Evolutionary conservation across 2,888 invertebrate species (phyloP), one percentile per base, ranked within the genome.

Genomic region (Salpingus planirostris): DNA sequence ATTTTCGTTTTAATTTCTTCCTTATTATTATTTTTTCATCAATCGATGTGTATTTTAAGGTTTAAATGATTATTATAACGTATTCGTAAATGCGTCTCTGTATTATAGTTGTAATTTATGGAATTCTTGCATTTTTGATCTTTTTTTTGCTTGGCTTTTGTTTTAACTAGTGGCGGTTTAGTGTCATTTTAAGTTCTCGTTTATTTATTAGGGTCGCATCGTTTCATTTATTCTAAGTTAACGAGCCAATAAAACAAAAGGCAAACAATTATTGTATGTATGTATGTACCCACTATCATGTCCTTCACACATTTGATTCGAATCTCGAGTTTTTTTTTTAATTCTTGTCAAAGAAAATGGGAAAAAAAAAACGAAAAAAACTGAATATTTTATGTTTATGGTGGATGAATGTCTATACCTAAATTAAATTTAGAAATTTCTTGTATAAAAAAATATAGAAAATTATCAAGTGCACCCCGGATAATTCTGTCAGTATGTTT

Each of bases 101-200:
- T 61, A 61, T 60, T 60, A 61, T 62, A 61, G 53, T 50, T 60
- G 58, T 60, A 55, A 59, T 59, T 60, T 59, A 58, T 57, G 56
- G 59, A 55, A 42, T 50, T 54, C 46, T 50, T 36, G 43, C 46
- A 46, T 47, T 38, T 31, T 36, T 44, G 36, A 44, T 48, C 29
- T 36, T 38, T 42, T 36, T 33, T 40, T 54, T 51, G 50, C 45
- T 57, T 54, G 50, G 44, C 52, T 53, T 49, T 55, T 54, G 48
- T 53, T 54, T 56, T 54, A 46, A n/a, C n/a, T n/a, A n/a, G n/a
- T 44, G 27, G 24, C 32, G 32, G 29, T 38, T 33, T 21, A n/a
- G n/a, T 38, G 26, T 37, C 15, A 26, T 44, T 39, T 36, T n/a
- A n/a, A n/a, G n/a, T n/a, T n/a, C n/a, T n/a, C n/a, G n/a, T n/a